phyloP scores from a whole-genome alignment of 2,113 vertebrate species.

The Microcebus lehilahytsara region DNA sequence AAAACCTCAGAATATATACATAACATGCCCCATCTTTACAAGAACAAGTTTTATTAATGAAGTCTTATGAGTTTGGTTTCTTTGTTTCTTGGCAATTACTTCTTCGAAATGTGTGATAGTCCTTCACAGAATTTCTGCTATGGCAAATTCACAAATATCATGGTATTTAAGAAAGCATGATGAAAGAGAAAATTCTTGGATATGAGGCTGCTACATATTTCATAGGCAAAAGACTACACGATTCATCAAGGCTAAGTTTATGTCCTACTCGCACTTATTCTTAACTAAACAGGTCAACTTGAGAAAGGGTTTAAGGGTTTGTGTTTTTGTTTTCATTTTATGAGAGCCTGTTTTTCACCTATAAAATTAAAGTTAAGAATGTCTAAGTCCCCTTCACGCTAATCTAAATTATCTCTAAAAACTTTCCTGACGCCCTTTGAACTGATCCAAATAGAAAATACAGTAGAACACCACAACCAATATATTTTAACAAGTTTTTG shows the following conservation, averaged over 20 bases:
- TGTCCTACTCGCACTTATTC: background rate
- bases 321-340: background rate
- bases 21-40: background rate
- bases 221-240: background rate
- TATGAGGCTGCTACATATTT: background rate
- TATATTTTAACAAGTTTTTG: background rate
- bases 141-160: background rate
- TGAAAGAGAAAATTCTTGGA: background rate
- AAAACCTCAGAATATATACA: background rate
- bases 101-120: background rate
- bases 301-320: background rate
- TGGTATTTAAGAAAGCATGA: background rate
- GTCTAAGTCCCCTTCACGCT: background rate
- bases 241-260: background rate
- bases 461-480: background rate
- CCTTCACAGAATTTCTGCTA: background rate
- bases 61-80: background rate
- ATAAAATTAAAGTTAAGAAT: background rate
- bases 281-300: background rate
- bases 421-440: background rate
- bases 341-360: background rate
- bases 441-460: background rate
- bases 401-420: background rate
- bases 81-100: background rate
- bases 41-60: background rate